Base-by-base conservation (phyloP, 1,140 invertebrate genomes). In the Apis cerana region DNA sequence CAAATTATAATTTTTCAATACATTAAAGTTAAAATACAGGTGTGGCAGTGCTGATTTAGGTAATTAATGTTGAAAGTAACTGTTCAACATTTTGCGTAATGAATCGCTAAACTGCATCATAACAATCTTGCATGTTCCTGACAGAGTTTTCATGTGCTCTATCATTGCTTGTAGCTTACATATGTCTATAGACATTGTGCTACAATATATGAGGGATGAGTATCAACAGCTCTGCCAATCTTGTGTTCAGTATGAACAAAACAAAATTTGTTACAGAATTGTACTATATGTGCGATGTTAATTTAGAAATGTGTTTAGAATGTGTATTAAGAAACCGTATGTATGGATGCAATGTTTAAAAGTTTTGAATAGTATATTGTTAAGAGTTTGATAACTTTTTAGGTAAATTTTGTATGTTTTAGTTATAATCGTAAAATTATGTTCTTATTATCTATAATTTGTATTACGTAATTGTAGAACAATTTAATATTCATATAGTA, bases 221-320 rank as follows among this genome's bases (percentile, higher is more conserved):
- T 87, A 88, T 87, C 85, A 48, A 13, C 33, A 82, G 56, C 27
- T 87, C 33, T 85, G 80, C 82, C 82, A 67, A 82, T 85, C 62
- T 88, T 87, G 85, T 88, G 86, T 88, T 88, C 85, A 85, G 64
- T 56, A 23, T 82, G 65, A 68, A 78, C 68, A 23, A 33, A 67
- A 9, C 12, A 76, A 80, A 77, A 58, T 83, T 64, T 77, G 52
- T 23, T 83, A 72, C 74, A 78, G 68, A 69, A 69, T 58, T 64
- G 33, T 62, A 59, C 65, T 75, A 48, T n/a, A 75, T 69, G 50
- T 69, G 54, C 33, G 50, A 56, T 27, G 27, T 59, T 67, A 17
- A 75, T 68, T 67, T 82, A 76, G 33, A 43, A 43, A 43, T 43
- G 5, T 43, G 33, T 43, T 43, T 43, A 43, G 23, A 52, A 15